These are phyloP conservation scores for Ashinkailepas kermadecensis DNA, from an alignment of 2,888 invertebrate genomes.

Conservation along the genomic window DNA sequence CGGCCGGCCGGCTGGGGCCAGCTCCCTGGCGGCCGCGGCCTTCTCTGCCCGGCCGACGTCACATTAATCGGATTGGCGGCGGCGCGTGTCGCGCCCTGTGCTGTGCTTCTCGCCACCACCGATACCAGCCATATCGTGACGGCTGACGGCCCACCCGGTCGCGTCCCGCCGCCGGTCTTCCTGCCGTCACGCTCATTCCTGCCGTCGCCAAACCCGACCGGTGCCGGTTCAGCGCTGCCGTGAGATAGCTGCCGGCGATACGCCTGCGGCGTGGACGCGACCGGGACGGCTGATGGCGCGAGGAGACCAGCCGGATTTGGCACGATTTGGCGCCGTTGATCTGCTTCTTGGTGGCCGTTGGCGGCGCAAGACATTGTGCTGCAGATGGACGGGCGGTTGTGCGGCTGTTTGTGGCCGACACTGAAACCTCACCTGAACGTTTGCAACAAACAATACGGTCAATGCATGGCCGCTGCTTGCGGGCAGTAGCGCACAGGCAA, in stretches of 20 bases:
- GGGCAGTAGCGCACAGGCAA: too few relatives aligned
- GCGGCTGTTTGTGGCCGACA: too few relatives aligned
- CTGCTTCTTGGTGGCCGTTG: too few relatives aligned
- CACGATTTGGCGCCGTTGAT: too few relatives aligned
- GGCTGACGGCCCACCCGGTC: neutral
- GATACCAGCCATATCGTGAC: slow-evolving; percentile 2
- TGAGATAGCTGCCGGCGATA: neutral
- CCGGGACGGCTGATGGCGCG: neutral
- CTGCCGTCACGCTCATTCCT: neutral
- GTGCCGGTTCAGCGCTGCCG: neutral
- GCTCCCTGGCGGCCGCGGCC: neutral
- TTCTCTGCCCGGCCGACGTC: neutral
- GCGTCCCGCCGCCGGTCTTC: neutral
- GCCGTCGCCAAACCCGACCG: neutral
- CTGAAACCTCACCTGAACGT: too few relatives aligned
- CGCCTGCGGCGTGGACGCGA: neutral
- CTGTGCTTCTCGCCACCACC: neutral
- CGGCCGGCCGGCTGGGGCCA: too few relatives aligned
- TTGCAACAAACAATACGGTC: too few relatives aligned
- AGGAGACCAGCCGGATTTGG: too few relatives aligned
- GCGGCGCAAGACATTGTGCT: too few relatives aligned
- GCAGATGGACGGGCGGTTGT: too few relatives aligned
- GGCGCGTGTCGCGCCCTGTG: neutral
- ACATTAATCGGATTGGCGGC: slow-evolving; percentile 8
- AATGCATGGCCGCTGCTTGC: too few relatives aligned